These are phyloP conservation scores for Ispidina lecontei DNA, from an alignment of 2,797 vertebrate species.

Conservation along the genomic window DNA sequence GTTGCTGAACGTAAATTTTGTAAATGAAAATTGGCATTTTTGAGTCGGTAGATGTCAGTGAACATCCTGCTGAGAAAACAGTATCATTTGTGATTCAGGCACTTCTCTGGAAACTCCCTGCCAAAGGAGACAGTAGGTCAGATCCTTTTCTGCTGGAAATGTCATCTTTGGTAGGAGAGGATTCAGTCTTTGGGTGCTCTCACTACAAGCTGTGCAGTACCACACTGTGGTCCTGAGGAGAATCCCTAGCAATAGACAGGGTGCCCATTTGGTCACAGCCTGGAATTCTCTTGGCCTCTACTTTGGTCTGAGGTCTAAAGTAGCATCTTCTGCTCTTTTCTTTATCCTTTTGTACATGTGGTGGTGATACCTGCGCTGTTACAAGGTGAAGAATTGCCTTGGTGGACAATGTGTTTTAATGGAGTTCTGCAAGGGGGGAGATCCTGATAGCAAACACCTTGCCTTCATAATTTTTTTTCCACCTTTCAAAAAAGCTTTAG, in stretches of 20 bases:
- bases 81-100: neutral
- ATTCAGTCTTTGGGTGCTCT: neutral
- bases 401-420: neutral
- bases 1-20: constrained; percentile 17
- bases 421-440: neutral
- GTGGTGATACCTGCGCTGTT: neutral
- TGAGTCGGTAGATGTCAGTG: neutral
- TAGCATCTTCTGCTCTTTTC: neutral
- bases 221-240: neutral
- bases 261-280: neutral
- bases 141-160: neutral
- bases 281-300: neutral
- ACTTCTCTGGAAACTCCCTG: neutral
- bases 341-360: neutral
- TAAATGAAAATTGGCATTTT: constrained; percentile 39
- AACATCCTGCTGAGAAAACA: neutral
- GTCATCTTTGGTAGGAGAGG: neutral
- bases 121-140: neutral
- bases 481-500: neutral
- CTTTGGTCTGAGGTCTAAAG: neutral
- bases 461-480: neutral
- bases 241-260: neutral
- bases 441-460: neutral
- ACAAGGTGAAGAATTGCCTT: neutral
- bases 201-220: neutral